These are phyloP conservation scores for Ciconia boyciana DNA, from an alignment of 2,113 vertebrate species.

Conservation along the genomic window DNA sequence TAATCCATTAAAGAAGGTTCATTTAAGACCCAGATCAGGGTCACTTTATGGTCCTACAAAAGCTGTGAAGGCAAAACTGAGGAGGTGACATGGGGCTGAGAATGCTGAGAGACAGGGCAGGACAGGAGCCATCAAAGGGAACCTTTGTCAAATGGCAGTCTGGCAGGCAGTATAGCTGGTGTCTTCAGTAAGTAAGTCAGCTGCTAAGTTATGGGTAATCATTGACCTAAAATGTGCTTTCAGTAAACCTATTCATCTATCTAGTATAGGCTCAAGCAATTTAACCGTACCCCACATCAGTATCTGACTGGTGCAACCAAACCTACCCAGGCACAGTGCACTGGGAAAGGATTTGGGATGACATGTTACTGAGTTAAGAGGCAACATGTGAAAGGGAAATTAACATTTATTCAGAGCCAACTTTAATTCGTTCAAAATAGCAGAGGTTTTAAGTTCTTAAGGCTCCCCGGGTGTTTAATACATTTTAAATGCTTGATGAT, in stretches of 20 bases:
- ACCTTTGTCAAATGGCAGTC: not conserved
- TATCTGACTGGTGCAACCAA: not conserved
- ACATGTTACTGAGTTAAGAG: not conserved
- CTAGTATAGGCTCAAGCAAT: not conserved
- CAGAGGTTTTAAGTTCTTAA: not conserved
- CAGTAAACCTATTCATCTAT: not conserved
- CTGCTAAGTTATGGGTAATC: not conserved
- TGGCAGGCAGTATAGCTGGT: not conserved
- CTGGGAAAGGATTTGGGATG: not conserved
- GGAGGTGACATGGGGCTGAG: not conserved
- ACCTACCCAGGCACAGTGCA: not conserved
- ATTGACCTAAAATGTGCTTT: not conserved
- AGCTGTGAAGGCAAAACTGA: not conserved
- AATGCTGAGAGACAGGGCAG: fast-evolving
- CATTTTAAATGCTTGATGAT: not conserved
- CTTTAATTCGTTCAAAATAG: constrained; percentile 1
- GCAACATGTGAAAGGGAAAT: not conserved
- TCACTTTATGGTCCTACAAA: not conserved
- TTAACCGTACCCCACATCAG: not conserved
- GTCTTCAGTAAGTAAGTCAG: not conserved
- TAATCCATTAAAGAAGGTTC: not conserved
- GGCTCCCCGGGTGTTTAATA: not conserved
- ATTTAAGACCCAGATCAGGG: not conserved
- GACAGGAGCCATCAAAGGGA: not conserved
- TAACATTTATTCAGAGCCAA: not conserved